A percentile compares a stretch with the other conserved stretches of the same genome.
phyloP scores from a whole-genome alignment of 2,113 vertebrate species.

The Caracal caracal region DNA sequence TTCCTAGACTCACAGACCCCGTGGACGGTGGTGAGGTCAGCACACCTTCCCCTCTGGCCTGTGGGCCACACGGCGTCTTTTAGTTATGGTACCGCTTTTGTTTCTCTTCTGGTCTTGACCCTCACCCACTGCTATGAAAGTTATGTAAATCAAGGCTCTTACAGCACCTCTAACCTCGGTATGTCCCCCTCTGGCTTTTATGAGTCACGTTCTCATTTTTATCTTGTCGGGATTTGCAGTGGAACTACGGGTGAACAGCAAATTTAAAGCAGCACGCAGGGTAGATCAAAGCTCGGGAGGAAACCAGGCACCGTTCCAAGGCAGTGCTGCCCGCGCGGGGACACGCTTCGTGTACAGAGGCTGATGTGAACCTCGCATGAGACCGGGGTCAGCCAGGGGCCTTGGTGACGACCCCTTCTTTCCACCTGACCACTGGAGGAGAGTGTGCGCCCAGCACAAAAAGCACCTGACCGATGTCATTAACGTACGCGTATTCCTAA shows the following conservation, averaged over 20 bases:
- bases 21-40: neutral
- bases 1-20: neutral
- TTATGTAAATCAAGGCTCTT: fast-evolving
- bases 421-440: neutral
- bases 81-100: fast-evolving
- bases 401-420: neutral
- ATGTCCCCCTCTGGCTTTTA: fast-evolving
- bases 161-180: fast-evolving
- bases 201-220: fast-evolving
- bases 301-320: fast-evolving
- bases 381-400: neutral
- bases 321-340: fast-evolving
- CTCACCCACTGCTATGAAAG: neutral
- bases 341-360: fast-evolving
- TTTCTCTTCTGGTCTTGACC: neutral
- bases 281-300: neutral
- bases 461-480: neutral
- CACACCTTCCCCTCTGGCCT: fast-evolving
- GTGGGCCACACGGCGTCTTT: neutral
- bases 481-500: neutral
- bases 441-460: too few species aligned
- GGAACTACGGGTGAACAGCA: neutral
- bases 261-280: fast-evolving
- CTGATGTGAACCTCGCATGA: fast-evolving
- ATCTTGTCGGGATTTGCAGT: neutral